Base-by-base conservation (phyloP, 1,140 invertebrate species). In the Globodera rostochiensis region DNA sequence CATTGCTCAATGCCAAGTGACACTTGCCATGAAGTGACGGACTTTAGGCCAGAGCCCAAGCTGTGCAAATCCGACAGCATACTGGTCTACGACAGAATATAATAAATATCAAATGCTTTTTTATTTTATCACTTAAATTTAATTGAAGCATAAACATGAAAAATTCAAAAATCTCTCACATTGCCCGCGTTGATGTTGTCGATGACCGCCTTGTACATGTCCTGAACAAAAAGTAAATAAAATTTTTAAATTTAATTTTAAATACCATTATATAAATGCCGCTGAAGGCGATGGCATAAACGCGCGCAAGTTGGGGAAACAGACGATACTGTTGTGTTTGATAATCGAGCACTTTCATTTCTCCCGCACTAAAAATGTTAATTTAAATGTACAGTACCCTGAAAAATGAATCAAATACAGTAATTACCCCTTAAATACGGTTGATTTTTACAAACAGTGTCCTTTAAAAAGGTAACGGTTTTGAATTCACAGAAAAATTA, bases 311-410 rank as follows among this genome's bases (percentile, higher is more conserved):
- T 82, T 93, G 91, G 0, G 95, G 94, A 80, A 97, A 94, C 9
- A 98, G 84, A 90, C 96, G 96, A 85, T 95, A 93, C 90, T 97
- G 95, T 89, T 98, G 96, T 0, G 95, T 96, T 81, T 95, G 93
- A 88, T 95, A 97, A 87, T 98, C 95, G 74, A 98, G 91, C 82
- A 98, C 95, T 91, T 96, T 94, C 5, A 94, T 93, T 90, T 98
- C 96, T 0, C 93, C 93, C 80, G 93, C 92, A 70, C 94, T 95
- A 87, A 80, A 92, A 71, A n/a, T 6, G 66, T 46, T 46, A 3
- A 57, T 13, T n/a, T 19, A 46, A 7, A 46, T 36, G 3, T 36
- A 36, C 36, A 36, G 36, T 36, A 36, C 36, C 36, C 36, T 36
- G 1, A 36, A 36, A 36, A 75, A 77, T 80, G 15, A 49, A 60